phyloP scores from a whole-genome alignment of 2,113 vertebrate species.

The Lethenteron reissneri region DNA sequence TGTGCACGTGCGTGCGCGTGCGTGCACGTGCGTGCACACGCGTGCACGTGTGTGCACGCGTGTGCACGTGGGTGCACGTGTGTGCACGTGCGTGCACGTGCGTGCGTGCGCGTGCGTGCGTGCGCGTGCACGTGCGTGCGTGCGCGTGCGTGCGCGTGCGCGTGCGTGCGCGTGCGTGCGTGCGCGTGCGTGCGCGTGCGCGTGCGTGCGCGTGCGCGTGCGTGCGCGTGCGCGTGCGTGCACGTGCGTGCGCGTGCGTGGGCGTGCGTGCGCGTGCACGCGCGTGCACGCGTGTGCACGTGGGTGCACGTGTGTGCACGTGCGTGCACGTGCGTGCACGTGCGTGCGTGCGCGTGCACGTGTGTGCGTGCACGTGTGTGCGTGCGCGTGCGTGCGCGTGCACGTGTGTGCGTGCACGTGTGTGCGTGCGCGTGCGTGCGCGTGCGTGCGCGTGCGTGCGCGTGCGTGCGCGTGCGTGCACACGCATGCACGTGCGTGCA shows the following conservation, averaged over 20 bases:
- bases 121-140: not conserved
- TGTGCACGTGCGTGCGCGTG: not conserved
- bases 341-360: no score
- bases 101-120: conserved; percentile 1
- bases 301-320: no score
- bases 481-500: not conserved
- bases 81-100: not conserved
- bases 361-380: no score
- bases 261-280: not conserved
- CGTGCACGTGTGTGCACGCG: not conserved
- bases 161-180: not conserved
- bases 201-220: not conserved
- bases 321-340: no score
- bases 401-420: not conserved
- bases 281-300: no score
- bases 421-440: no score
- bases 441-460: not conserved
- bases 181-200: not conserved
- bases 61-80: not conserved
- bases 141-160: not conserved
- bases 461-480: not conserved
- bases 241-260: not conserved
- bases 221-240: not conserved
- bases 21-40: not conserved
- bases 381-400: no score